Conservation (phyloP, 2,113 vertebrate genomes). For the Actenoides lindsayi region DNA sequence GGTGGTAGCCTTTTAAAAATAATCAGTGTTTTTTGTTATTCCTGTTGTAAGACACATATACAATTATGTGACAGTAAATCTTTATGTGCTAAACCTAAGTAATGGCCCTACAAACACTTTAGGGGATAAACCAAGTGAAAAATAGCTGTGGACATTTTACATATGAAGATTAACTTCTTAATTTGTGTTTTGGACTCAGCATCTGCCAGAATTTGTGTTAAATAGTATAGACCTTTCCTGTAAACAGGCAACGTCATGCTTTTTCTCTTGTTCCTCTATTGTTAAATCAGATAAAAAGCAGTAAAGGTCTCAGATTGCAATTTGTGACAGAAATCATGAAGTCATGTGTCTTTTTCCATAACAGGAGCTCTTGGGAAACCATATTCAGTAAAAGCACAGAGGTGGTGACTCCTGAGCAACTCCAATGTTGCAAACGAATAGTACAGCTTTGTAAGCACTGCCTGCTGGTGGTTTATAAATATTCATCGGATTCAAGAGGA, state of each 20-base stretch:
- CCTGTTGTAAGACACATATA: not conserved
- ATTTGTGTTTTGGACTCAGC: conserved; percentile 24
- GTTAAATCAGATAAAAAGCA: conserved; percentile 44
- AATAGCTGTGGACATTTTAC: conserved; percentile 2
- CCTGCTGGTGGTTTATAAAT: conserved; percentile 95
- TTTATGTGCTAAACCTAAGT: not conserved
- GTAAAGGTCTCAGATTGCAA: conserved; percentile 29
- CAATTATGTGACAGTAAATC: conserved; percentile 2
- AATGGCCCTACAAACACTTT: not conserved
- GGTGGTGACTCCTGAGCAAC: conserved; percentile 84
- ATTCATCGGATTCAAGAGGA: conserved; percentile 87
- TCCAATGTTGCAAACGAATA: conserved; percentile 93
- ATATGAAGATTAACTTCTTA: conserved; percentile 38
- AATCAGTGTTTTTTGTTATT: not conserved
- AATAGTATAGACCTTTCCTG: not conserved
- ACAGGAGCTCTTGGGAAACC: conserved; percentile 92
- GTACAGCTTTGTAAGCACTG: conserved; percentile 96
- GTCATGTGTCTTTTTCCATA: conserved; percentile 62
- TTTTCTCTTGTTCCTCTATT: conserved; percentile 23
- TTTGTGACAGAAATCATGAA: conserved; percentile 36
- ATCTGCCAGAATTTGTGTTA: conserved; percentile 19
- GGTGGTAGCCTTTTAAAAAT: conserved; percentile 11
- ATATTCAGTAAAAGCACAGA: conserved; percentile 92
- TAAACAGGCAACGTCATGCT: not conserved
- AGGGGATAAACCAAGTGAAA: conserved; percentile 1